Conservation (phyloP, 1,140 invertebrate species). For the Eueides isabella region DNA sequence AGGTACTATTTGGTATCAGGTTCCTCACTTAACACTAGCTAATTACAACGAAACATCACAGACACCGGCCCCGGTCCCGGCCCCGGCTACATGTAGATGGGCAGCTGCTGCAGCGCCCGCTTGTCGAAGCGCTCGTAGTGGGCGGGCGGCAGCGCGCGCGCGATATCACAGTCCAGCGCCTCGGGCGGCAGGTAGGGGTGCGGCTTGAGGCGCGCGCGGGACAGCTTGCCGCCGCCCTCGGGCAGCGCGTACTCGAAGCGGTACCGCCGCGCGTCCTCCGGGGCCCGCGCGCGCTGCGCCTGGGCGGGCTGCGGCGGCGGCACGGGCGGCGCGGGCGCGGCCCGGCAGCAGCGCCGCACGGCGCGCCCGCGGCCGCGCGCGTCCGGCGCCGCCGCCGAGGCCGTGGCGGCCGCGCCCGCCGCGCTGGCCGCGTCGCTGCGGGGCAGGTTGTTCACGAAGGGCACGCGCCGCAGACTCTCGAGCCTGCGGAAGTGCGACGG, state of each 20-base stretch:
- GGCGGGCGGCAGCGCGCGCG: constrained; percentile 64
- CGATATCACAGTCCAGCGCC: constrained; percentile 72
- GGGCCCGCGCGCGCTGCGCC: constrained; percentile 38
- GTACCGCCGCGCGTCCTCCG: no score
- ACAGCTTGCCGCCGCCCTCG: constrained; percentile 57
- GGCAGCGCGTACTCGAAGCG: constrained; percentile 45
- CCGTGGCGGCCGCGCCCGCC: constrained; percentile 40
- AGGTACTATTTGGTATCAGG: constrained; percentile 75
- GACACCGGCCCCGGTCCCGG: constrained; percentile 49
- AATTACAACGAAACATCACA: constrained; percentile 76
- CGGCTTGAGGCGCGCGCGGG: constrained; percentile 60
- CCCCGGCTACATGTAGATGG: constrained; percentile 75
- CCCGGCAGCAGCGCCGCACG: constrained; percentile 44
- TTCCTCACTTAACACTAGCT: constrained; percentile 71
- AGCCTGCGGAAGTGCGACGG: constrained; percentile 92
- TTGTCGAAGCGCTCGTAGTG: constrained; percentile 78
- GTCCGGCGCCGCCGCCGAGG: constrained; percentile 44
- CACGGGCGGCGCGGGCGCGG: constrained; percentile 44
- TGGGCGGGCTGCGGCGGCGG: constrained; percentile 44
- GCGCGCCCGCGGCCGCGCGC: constrained; percentile 37
- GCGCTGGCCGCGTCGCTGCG: constrained; percentile 48
- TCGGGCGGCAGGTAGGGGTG: constrained; percentile 72
- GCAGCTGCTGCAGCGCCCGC: constrained; percentile 76
- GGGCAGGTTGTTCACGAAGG: constrained; percentile 84
- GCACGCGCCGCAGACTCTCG: constrained; percentile 88